Percentiles rank a stretch among this genome's conserved stretches.
Evolutionary conservation across 2,113 vertebrate species (phyloP).

Genomic region (Mesitornis unicolor): DNA sequence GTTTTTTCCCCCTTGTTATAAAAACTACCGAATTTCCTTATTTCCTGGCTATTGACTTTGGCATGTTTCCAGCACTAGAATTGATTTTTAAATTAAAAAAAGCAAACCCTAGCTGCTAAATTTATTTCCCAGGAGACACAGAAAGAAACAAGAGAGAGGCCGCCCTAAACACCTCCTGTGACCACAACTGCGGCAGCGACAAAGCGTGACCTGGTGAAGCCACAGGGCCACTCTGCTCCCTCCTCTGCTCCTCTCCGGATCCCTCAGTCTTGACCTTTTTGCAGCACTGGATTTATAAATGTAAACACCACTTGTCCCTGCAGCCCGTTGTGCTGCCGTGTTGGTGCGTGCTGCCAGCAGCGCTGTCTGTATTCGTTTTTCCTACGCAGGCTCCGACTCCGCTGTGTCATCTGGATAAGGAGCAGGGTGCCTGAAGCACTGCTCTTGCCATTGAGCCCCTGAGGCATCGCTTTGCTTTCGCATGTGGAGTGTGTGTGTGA

Average conservation of each 20-base stretch:
- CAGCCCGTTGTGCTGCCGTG: not conserved
- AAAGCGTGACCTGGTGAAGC: not conserved
- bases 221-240: not conserved
- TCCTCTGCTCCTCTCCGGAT: not conserved
- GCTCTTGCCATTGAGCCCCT: not conserved
- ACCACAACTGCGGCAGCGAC: not conserved
- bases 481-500: not conserved
- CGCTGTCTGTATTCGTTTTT: not conserved
- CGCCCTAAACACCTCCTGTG: not conserved
- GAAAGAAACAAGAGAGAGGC: not conserved
- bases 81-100: not conserved
- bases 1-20: not conserved
- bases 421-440: not conserved
- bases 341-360: not conserved
- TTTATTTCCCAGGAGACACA: not conserved
- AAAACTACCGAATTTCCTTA: not conserved
- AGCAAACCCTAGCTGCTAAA: not conserved
- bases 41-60: not conserved
- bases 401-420: not conserved
- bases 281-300: not conserved
- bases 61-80: not conserved
- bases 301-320: not conserved
- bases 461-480: not conserved
- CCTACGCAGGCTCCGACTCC: accelerated
- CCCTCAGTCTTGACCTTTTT: not conserved